Evolutionary conservation across 37 sponge, comb jelly and placozoan genomes (phyloP).

Genomic region (Tethya wilhelma): DNA sequence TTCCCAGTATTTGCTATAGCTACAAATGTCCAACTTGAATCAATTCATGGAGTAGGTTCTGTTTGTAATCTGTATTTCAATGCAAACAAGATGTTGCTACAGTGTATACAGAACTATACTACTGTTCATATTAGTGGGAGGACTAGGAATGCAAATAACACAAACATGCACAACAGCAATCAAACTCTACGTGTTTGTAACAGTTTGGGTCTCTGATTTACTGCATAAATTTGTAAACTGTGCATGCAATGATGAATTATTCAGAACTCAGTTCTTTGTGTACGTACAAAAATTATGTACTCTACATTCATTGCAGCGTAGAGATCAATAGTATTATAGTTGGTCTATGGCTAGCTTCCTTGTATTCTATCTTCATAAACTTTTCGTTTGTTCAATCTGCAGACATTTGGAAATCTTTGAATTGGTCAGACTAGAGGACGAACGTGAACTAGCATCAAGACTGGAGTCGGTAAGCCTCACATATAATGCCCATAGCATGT

Average conservation of each 20-base stretch:
- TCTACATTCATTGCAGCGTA: background rate
- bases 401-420: slow-evolving; percentile 87
- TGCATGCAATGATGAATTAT: too few species aligned
- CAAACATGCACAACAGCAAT: background rate
- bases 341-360: background rate
- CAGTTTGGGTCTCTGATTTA: too few species aligned
- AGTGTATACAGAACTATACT: too few species aligned
- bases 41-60: too few species aligned
- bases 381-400: background rate
- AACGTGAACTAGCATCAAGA: slow-evolving; percentile 63
- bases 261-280: background rate
- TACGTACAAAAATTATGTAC: background rate
- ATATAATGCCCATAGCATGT: too few species aligned
- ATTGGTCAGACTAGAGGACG: slow-evolving; percentile 74
- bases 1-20: too few species aligned
- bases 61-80: too few species aligned
- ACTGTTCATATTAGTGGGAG: too few species aligned
- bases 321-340: background rate
- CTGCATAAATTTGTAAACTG: too few species aligned
- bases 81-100: too few species aligned
- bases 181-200: background rate
- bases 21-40: too few species aligned
- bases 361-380: background rate
- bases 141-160: background rate
- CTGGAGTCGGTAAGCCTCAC: slow-evolving; percentile 77